A percentile compares a stretch with the other conserved stretches of the same genome.
These are phyloP conservation scores for Columbina picui DNA, from an alignment of 2,113 vertebrate species.

Conservation along the genomic window DNA sequence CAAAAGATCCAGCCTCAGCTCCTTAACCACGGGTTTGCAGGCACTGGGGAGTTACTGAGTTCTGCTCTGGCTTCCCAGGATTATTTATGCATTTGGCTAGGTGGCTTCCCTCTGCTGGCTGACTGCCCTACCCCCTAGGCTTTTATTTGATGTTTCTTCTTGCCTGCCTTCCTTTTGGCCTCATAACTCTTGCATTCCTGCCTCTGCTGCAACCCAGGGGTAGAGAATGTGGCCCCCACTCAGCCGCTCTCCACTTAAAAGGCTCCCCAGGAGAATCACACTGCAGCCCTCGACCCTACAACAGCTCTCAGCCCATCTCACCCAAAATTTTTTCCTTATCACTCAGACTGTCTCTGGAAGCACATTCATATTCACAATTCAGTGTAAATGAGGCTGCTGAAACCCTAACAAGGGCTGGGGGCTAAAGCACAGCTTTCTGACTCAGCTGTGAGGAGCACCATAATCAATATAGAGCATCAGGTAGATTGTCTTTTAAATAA, in stretches of 20 bases:
- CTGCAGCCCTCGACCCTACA: neutral
- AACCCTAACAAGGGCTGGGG: neutral
- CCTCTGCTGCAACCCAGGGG: neutral
- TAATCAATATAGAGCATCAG: neutral
- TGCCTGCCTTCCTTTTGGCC: constrained; percentile 44
- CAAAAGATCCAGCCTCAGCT: neutral
- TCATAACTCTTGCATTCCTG: constrained; percentile 31
- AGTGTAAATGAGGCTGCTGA: neutral
- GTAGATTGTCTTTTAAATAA: neutral
- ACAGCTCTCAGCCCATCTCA: neutral
- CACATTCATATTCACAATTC: neutral
- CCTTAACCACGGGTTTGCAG: neutral
- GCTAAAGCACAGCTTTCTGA: neutral
- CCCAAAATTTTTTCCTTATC: neutral
- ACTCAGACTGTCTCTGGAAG: neutral
- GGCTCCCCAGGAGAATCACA: neutral
- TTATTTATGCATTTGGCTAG: constrained; percentile 54
- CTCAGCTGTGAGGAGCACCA: neutral
- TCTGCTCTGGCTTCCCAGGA: neutral
- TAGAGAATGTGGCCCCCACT: neutral
- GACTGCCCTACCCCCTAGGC: constrained; percentile 33
- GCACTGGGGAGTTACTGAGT: neutral
- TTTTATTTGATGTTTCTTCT: constrained; percentile 57
- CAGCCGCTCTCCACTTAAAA: neutral
- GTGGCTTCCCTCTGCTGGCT: constrained; percentile 48